These are phyloP conservation scores for Netelia melanura DNA, from an alignment of 2,888 invertebrate species.

Conservation along the genomic window DNA sequence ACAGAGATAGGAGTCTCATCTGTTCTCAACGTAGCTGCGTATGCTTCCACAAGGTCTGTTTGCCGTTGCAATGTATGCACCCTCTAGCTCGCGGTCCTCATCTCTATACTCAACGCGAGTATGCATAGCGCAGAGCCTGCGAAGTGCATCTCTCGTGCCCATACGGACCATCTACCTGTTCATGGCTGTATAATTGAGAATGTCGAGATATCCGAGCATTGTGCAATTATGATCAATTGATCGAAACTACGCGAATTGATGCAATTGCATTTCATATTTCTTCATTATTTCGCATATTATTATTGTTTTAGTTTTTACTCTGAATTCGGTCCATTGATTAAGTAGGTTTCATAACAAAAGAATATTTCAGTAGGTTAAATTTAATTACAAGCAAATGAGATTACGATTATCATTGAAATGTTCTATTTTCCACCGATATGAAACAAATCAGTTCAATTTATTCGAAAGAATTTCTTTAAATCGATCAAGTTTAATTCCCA, in stretches of 20 bases:
- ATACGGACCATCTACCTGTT: conserved; percentile 31
- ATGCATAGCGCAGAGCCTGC: conserved; percentile 49
- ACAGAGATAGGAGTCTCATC: conserved; percentile 58
- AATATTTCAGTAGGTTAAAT: no score
- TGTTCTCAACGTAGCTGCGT: conserved; percentile 63
- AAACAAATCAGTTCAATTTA: no score
- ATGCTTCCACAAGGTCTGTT: conserved; percentile 72
- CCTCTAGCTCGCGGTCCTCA: conserved; percentile 71
- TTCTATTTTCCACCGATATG: no score
- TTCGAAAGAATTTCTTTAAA: no score
- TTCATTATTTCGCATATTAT: no score
- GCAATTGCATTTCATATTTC: no score
- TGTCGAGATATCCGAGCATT: conserved; percentile 29
- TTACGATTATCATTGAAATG: no score
- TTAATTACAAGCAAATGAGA: no score
- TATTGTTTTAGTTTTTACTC: no score
- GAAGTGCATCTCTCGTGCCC: conserved; percentile 61
- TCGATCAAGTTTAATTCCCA: no score
- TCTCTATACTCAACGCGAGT: conserved; percentile 52
- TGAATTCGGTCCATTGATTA: no score
- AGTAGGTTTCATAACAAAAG: no score
- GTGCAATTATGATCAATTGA: conserved; percentile 47
- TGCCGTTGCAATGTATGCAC: conserved; percentile 82
- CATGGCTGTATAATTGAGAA: conserved; percentile 44
- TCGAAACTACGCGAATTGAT: not conserved